Base-by-base conservation (phyloP, 2,888 invertebrate species). In the Napeogenes sylphis region DNA sequence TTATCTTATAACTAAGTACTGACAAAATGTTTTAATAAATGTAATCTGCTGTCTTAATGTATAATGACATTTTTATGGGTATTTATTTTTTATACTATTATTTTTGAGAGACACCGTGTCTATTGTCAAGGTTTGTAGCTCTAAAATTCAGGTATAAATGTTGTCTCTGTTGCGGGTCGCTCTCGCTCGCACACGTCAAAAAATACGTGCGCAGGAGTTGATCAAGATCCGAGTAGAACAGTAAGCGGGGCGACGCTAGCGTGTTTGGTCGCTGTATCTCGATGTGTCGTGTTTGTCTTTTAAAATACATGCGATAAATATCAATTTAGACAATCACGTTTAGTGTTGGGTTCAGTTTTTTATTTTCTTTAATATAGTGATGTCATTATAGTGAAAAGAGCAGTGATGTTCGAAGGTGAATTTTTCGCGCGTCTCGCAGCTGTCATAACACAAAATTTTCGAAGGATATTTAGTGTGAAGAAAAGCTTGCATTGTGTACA, bases 231-330 rank as follows among this genome's bases (percentile, higher is more conserved):
- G 78, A 80, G 79, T 80, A 76, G 76, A 79, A 78, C 81, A 90
- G 90, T 90, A 81, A 85, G 87, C 88, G 87, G 78, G 81, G 83
- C 83, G 85, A 77, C 84, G 83, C 81, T 78, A 81, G 77, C 81
- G 87, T 81, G 87, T 85, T 83, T 83, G 84, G 89, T 82, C 80
- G 88, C 71, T 67, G 75, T 70, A 74, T 67, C 62, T 66, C 69
- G 63, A 76, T 77, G 74, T 73, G 70, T 77, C 79, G 80, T 80
- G 80, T 79, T 77, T 72, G 72, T 77, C 82, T 83, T 85, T 81
- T 75, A 80, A 82, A 86, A 80, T 81, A 78, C 80, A 78, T 81
- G 81, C 83, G 87, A 84, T 82, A 83, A 80, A 78, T 70, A 78
- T 78, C 70, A 70, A 66, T 71, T 77, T 76, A 75, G 65, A 77